Evolutionary conservation across 2,797 vertebrate species (phyloP).

Genomic region (Prunella strophiata): DNA sequence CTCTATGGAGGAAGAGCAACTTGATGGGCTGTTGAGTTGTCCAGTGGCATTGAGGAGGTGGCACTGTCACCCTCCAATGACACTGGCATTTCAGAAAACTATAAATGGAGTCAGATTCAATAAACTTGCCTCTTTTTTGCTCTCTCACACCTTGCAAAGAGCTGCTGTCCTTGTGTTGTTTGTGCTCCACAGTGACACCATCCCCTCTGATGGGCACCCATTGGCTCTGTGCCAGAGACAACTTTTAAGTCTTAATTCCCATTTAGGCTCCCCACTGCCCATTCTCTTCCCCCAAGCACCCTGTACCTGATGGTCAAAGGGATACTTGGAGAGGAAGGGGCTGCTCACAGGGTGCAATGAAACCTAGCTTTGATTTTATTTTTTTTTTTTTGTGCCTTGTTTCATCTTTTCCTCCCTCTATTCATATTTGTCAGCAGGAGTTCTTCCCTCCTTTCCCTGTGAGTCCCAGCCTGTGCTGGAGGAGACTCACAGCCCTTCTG

Average conservation of each 20-base stretch:
- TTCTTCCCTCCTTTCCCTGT: background rate
- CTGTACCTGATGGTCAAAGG: background rate
- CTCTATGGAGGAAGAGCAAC: too few relatives aligned
- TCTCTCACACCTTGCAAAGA: too few relatives aligned
- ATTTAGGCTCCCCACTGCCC: background rate
- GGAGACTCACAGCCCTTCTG: too few relatives aligned
- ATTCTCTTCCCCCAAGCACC: accelerated
- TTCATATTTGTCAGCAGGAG: background rate
- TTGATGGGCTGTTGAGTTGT: too few relatives aligned
- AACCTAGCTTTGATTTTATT: background rate
- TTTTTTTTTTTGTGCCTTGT: background rate
- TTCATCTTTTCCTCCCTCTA: background rate
- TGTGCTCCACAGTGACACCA: background rate
- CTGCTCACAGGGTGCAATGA: background rate
- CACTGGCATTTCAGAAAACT: too few relatives aligned
- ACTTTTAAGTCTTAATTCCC: background rate
- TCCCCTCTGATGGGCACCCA: accelerated
- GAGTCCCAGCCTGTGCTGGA: too few relatives aligned
- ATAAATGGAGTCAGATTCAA: too few relatives aligned
- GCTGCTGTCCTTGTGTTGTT: too few relatives aligned
- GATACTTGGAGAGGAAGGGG: background rate
- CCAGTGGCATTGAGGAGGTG: too few relatives aligned
- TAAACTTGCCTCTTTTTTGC: too few relatives aligned
- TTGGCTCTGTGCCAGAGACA: accelerated
- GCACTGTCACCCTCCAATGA: too few relatives aligned